Base-by-base conservation (phyloP, 2,797 vertebrate genomes). In the Alauda arvensis region DNA sequence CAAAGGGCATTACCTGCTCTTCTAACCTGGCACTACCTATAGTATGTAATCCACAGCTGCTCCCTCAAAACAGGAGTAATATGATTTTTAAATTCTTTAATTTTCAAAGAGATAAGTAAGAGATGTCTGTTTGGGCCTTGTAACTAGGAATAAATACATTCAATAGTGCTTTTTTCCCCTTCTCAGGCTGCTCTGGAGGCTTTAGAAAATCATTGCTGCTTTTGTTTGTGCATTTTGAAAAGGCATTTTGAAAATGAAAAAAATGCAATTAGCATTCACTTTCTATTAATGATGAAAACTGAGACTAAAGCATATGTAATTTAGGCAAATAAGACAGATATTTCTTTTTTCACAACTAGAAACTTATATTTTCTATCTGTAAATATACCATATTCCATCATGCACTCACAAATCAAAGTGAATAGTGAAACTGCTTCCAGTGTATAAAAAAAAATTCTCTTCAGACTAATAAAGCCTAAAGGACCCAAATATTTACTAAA, bases 401-500 rank as follows among this genome's bases (percentile, higher is more conserved):
- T 13, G 45, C n/a, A 61, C 33, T 26, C 25, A 59, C 34, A 79
- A 78, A 53, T 62, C 26, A 89, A 59, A 82, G 16, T 49, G 60
- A 91, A 88, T 8, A 65, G 46, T 53, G 43, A 92, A 86, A 75
- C 39, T 77, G 85, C 34, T 76, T 91, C 63, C 21, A 52, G 7
- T 34, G 3, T 34, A 87, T 59, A 43, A 85, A 92, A 92, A 78
- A 80, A 75, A 40, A 37, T 37, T 67, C 10, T 21, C 42, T 52
- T 84, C 37, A 83, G 52, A 83, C 10, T 23, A 68, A 37, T 89
- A 42, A 72, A 61, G 77, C 57, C 45, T 65, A 29, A 46, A 43
- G 75, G 68, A 93, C 25, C 43, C 37, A 93, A 94, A 83, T 78
- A 83, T 63, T 79, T 88, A 39, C n/a, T 65, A 63, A 86, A 91